Conservation (phyloP, 2,797 vertebrate genomes). For the Chiroxiphia lanceolata region DNA sequence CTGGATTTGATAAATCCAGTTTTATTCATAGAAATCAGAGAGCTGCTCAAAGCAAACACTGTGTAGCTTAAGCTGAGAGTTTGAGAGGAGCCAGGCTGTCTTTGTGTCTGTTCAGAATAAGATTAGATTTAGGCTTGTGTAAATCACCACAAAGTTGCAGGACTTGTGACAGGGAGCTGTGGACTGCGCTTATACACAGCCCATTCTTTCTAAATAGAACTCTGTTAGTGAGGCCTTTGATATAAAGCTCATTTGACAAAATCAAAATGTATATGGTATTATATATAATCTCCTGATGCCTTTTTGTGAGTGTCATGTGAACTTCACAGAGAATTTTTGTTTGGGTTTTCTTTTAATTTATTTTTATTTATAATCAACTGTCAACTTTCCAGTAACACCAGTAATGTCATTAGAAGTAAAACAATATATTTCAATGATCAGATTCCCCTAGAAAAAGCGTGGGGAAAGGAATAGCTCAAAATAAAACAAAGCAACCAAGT, state of each 20-base stretch:
- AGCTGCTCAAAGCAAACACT: background rate
- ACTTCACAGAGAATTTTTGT: background rate
- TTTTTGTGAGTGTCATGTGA: background rate
- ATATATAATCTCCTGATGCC: background rate
- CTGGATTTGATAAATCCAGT: background rate
- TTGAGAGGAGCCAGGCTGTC: background rate
- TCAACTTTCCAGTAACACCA: background rate
- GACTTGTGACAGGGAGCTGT: background rate
- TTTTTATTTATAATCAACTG: background rate
- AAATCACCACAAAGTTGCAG: background rate
- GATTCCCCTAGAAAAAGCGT: background rate
- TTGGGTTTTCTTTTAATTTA: background rate
- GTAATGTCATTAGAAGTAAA: background rate
- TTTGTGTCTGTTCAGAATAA: background rate
- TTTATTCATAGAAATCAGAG: background rate
- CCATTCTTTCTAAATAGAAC: background rate
- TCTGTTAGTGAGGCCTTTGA: background rate
- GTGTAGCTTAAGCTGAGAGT: background rate
- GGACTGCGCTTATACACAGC: rapidly evolving
- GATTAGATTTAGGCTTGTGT: background rate
- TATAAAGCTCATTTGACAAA: background rate
- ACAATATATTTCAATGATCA: background rate
- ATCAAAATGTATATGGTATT: background rate
- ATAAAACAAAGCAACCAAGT: rapidly evolving
- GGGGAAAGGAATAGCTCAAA: rapidly evolving